phyloP scores from a whole-genome alignment of 2,888 invertebrate species.

The Leptopilina syphax region DNA sequence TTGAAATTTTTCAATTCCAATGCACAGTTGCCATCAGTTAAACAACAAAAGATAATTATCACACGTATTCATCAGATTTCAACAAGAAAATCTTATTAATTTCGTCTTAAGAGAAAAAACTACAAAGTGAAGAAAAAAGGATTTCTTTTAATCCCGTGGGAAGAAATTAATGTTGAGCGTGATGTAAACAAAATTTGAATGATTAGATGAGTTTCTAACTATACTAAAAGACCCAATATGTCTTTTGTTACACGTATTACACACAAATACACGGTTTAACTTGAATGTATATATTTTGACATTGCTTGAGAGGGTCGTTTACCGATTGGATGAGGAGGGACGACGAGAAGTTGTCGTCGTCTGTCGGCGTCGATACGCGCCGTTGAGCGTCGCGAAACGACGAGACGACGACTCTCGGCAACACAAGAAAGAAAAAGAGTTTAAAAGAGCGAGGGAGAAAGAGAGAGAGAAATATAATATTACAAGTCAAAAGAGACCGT shows the following conservation, averaged over 20 bases:
- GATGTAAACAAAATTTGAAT: slow-evolving; percentile 25
- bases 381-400: slow-evolving; percentile 69
- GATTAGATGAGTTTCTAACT: not conserved
- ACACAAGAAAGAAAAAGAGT: too few relatives aligned
- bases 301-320: slow-evolving; percentile 57
- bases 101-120: too few relatives aligned
- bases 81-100: too few relatives aligned
- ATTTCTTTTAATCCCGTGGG: not conserved
- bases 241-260: slow-evolving; percentile 55
- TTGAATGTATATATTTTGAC: slow-evolving; percentile 61
- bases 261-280: slow-evolving; percentile 42
- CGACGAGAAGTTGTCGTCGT: slow-evolving; percentile 63
- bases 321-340: slow-evolving; percentile 52
- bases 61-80: too few relatives aligned
- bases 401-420: slow-evolving; percentile 55
- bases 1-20: too few relatives aligned
- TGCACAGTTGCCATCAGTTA: too few relatives aligned
- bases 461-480: too few relatives aligned
- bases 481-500: slow-evolving; percentile 56
- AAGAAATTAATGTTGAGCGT: not conserved
- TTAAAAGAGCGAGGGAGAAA: too few relatives aligned
- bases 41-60: too few relatives aligned
- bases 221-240: slow-evolving; percentile 49
- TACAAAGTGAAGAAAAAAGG: too few relatives aligned
- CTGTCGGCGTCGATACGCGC: slow-evolving; percentile 72